A percentile compares a stretch with the other conserved stretches of the same genome.
Evolutionary conservation across 1,140 invertebrate genomes (phyloP).

Genomic region (Pomacea maculata): DNA sequence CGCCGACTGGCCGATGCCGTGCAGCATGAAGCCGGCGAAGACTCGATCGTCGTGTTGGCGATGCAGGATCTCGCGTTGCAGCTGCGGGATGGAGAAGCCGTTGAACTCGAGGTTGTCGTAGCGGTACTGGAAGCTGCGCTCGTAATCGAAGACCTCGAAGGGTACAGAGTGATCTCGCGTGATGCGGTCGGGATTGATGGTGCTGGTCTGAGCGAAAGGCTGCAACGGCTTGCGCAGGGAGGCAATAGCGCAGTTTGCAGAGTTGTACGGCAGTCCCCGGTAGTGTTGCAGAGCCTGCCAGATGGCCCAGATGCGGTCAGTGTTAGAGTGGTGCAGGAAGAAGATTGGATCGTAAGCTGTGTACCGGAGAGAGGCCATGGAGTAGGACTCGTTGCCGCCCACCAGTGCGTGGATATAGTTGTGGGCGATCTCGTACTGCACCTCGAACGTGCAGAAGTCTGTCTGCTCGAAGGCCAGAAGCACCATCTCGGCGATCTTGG

Average conservation of each 20-base stretch:
- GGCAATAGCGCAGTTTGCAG: slow-evolving; percentile 35
- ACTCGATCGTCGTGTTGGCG: slow-evolving; percentile 18
- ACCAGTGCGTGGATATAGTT: slow-evolving; percentile 34
- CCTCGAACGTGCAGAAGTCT: slow-evolving; percentile 31
- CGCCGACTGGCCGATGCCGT: slow-evolving; percentile 31
- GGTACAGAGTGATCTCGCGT: slow-evolving; percentile 28
- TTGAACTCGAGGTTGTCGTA: slow-evolving; percentile 38
- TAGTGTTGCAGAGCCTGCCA: slow-evolving; percentile 32
- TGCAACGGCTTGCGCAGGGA: slow-evolving; percentile 26
- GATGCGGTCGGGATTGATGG: slow-evolving; percentile 22
- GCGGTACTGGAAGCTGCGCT: slow-evolving; percentile 28
- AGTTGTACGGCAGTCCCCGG: slow-evolving; percentile 28
- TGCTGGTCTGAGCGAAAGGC: slow-evolving; percentile 21
- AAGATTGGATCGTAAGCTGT: slow-evolving; percentile 31
- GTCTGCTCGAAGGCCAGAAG: slow-evolving; percentile 33
- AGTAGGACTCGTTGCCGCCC: slow-evolving; percentile 25
- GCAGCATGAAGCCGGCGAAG: slow-evolving; percentile 36
- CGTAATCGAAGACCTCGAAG: slow-evolving; percentile 23
- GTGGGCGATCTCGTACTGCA: slow-evolving; percentile 33
- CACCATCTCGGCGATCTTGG: slow-evolving; percentile 20
- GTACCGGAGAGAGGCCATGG: slow-evolving; percentile 29
- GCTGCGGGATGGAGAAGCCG: slow-evolving; percentile 31
- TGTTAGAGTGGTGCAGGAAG: slow-evolving; percentile 26
- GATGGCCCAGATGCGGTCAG: slow-evolving; percentile 25
- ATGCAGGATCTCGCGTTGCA: slow-evolving; percentile 8